A percentile compares a stretch with the other conserved stretches of the same genome.
Conservation (phyloP, 2,113 vertebrate genomes). For the Brienomyrus brachyistius region DNA sequence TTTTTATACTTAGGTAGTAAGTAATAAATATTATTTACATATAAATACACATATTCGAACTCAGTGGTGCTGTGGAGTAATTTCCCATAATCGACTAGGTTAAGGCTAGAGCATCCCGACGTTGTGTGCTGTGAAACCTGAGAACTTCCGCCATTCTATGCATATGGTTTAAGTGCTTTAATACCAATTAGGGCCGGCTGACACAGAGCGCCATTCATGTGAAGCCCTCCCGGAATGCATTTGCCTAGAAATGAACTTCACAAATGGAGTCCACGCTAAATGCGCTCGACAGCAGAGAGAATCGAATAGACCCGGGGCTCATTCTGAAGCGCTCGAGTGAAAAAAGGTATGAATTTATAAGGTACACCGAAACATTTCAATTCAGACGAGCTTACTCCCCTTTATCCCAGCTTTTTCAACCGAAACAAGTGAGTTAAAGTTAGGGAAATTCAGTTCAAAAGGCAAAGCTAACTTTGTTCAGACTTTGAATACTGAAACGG, state of each 20-base stretch:
- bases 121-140: conserved; percentile 82
- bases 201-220: conserved; percentile 96
- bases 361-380: conserved; percentile 96
- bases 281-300: conserved; percentile 92
- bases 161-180: conserved; percentile 98
- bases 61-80: not conserved
- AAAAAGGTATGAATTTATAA: conserved; percentile 98
- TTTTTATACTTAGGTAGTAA: not conserved
- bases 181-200: conserved; percentile 99
- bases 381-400: conserved; percentile 83
- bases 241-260: conserved; percentile 98
- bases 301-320: conserved; percentile 87
- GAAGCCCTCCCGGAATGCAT: conserved; percentile 88
- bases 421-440: conserved; percentile 78
- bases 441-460: conserved; percentile 69
- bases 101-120: conserved; percentile 36
- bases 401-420: conserved; percentile 88
- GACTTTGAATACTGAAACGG: conserved; percentile 74
- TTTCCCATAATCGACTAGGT: conserved; percentile 37
- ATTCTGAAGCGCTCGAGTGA: conserved; percentile 79
- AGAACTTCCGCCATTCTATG: conserved; percentile 90
- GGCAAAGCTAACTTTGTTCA: conserved; percentile 65
- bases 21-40: not conserved
- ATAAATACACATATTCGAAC: not conserved
- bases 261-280: conserved; percentile 89